Evolutionary conservation across 2,888 invertebrate species (phyloP).

Genomic region (Drosophila anomalata): DNA sequence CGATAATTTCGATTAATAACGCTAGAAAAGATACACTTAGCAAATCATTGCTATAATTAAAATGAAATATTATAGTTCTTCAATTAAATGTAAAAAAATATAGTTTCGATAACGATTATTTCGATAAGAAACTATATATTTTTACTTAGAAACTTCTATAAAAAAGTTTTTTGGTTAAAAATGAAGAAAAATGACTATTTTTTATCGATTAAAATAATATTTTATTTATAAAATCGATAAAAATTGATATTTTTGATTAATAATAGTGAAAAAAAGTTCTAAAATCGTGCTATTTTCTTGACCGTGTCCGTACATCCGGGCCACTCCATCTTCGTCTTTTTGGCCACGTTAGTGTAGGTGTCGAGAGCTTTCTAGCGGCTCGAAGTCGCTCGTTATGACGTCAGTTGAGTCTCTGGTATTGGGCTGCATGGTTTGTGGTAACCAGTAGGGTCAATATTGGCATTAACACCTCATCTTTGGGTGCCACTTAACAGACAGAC

Average conservation of each 20-base stretch:
- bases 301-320: conserved; percentile 6
- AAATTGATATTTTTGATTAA: too few relatives aligned
- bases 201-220: background rate
- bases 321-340: conserved; percentile 1
- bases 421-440: conserved; percentile 32
- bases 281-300: background rate
- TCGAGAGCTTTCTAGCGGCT: conserved; percentile 24
- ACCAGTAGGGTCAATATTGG: conserved; percentile 36
- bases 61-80: too few relatives aligned
- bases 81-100: too few relatives aligned
- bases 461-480: conserved; percentile 40
- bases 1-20: too few relatives aligned
- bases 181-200: background rate
- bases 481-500: conserved; percentile 40
- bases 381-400: conserved; percentile 45
- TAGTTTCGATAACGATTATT: background rate
- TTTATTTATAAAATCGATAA: too few relatives aligned
- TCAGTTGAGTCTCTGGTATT: conserved; percentile 22
- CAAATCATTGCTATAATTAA: too few relatives aligned
- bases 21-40: too few relatives aligned
- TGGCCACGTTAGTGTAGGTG: conserved; percentile 5
- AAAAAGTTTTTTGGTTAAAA: background rate
- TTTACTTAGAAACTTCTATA: background rate
- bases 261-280: background rate
- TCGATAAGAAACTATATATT: background rate